phyloP scores from a whole-genome alignment of 2,113 vertebrate genomes.

The Xerus inauris region DNA sequence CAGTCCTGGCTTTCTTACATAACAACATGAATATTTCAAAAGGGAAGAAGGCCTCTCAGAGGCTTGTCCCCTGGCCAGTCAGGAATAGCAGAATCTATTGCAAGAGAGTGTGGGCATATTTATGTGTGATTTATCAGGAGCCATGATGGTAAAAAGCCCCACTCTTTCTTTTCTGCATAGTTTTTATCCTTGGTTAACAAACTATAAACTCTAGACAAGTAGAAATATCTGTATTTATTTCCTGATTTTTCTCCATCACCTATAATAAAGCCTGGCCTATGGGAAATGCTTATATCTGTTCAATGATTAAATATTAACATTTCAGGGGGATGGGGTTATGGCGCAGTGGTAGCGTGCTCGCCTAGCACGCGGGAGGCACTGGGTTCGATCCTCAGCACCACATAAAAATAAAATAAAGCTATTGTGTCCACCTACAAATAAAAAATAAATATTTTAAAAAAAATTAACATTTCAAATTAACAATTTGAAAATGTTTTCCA shows the following conservation, averaged over 20 bases:
- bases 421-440: too few species aligned
- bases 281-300: not conserved
- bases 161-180: not conserved
- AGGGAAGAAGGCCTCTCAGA: not conserved
- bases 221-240: not conserved
- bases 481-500: constrained; percentile 21
- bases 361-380: too few species aligned
- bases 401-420: too few species aligned
- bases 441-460: too few species aligned
- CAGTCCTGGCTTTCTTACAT: not conserved
- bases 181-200: not conserved
- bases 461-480: too few species aligned
- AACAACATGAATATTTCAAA: not conserved
- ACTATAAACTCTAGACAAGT: not conserved
- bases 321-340: too few species aligned
- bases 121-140: not conserved
- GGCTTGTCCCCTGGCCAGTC: not conserved
- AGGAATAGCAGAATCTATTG: not conserved
- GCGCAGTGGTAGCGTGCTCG: too few species aligned
- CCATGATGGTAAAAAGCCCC: not conserved
- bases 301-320: not conserved
- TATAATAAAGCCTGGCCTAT: not conserved
- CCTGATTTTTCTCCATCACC: not conserved
- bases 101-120: not conserved
- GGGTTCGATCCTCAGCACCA: too few species aligned